Conservation (phyloP, 1,140 invertebrate genomes). For the Scaptomyza pallida region DNA sequence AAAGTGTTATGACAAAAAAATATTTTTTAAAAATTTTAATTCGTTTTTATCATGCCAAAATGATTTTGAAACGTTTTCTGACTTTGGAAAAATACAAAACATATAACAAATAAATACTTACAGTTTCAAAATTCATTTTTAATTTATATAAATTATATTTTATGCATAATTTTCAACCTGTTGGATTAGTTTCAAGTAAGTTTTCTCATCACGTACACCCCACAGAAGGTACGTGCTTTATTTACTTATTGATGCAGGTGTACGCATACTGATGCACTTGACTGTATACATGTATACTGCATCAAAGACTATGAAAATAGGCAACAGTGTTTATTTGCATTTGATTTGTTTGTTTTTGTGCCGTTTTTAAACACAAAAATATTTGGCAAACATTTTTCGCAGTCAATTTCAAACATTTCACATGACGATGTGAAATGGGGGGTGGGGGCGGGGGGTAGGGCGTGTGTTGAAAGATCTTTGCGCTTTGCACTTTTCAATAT, state of each 20-base stretch:
- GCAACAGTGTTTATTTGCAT: not conserved
- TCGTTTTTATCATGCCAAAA: not conserved
- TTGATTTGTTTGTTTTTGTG: constrained; percentile 8
- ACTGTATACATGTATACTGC: not conserved
- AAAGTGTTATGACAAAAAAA: not conserved
- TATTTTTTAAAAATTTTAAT: not conserved
- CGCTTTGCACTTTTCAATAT: constrained; percentile 19
- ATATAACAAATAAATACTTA: too few species aligned
- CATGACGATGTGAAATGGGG: not conserved
- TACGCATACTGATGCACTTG: constrained; percentile 5
- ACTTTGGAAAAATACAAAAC: too few species aligned
- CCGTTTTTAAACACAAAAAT: constrained; percentile 26
- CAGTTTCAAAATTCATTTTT: too few species aligned
- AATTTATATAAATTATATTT: too few species aligned
- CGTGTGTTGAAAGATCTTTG: not conserved
- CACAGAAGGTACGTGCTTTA: not conserved
- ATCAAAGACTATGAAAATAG: constrained; percentile 1
- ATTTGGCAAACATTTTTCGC: constrained; percentile 49
- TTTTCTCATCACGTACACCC: constrained; percentile 19
- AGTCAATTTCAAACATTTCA: constrained; percentile 25
- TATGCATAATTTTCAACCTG: too few species aligned
- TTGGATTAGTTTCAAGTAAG: not conserved
- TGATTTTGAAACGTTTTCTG: not conserved
- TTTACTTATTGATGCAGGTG: not conserved
- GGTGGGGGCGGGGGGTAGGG: not conserved